phyloP scores from a whole-genome alignment of 2,888 invertebrate species.

The Megaustenia siamemsis region DNA sequence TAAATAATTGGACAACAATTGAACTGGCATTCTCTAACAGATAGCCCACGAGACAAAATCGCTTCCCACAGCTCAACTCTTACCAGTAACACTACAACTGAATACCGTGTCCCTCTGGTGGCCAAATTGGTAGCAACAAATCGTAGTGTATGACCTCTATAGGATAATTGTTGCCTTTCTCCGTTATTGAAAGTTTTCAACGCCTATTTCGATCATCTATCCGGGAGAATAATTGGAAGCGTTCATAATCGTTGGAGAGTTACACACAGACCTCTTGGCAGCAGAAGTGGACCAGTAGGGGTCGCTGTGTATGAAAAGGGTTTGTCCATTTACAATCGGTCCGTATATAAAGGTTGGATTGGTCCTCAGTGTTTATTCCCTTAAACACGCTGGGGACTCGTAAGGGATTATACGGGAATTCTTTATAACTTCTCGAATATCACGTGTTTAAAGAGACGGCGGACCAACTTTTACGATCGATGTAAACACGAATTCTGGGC shows the following conservation, averaged over 20 bases:
- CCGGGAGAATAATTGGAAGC: background rate
- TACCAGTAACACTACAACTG: too few relatives aligned
- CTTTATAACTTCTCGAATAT: too few relatives aligned
- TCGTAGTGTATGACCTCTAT: background rate
- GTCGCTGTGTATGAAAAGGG: slow-evolving; percentile 23
- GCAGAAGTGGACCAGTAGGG: background rate
- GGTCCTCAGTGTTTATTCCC: background rate
- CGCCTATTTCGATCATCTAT: background rate
- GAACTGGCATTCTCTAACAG: too few relatives aligned
- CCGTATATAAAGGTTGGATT: background rate
- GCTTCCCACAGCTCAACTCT: background rate
- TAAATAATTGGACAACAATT: too few relatives aligned
- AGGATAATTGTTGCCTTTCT: background rate
- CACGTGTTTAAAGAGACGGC: too few relatives aligned
- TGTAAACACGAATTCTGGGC: too few relatives aligned
- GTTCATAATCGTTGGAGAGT: background rate
- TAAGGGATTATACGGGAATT: too few relatives aligned
- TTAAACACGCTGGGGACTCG: too few relatives aligned
- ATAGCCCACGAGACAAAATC: background rate
- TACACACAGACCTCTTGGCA: background rate
- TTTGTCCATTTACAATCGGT: slow-evolving; percentile 26
- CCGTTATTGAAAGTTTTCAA: background rate
- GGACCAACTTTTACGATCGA: too few relatives aligned
- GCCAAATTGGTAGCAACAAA: background rate
- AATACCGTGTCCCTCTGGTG: background rate